A percentile compares a stretch with the other conserved stretches of the same genome.
These are phyloP conservation scores for Globodera rostochiensis DNA, from an alignment of 1,140 invertebrate species.

Conservation along the genomic window DNA sequence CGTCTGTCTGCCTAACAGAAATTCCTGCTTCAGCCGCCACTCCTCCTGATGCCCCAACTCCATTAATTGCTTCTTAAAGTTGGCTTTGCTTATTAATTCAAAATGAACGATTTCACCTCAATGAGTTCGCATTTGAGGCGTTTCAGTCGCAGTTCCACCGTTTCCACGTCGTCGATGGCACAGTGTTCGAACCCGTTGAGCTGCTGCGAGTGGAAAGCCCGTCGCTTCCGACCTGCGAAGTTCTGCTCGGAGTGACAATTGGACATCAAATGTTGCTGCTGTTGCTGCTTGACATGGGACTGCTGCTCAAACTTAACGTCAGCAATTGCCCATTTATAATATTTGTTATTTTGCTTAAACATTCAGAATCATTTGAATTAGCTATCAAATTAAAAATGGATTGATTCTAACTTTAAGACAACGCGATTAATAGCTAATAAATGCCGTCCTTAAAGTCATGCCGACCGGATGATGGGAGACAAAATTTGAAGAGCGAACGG, in stretches of 20 bases:
- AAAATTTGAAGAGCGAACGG: neutral
- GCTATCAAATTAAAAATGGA: too few relatives aligned
- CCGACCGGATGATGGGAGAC: neutral
- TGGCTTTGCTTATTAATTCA: neutral
- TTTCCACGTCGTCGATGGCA: neutral
- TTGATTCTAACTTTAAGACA: too few relatives aligned
- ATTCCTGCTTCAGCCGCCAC: conserved; percentile 11
- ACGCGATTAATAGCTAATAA: too few relatives aligned
- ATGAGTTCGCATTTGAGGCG: conserved; percentile 12
- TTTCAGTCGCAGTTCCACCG: conserved; percentile 4
- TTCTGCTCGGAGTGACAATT: neutral
- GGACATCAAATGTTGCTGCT: neutral
- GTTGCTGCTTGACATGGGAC: neutral
- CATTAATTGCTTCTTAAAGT: conserved; percentile 1
- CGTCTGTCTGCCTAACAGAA: conserved; percentile 6
- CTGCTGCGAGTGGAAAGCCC: neutral
- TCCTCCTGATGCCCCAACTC: conserved; percentile 1
- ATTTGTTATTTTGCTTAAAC: too few relatives aligned
- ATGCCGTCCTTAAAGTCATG: neutral
- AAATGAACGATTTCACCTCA: neutral
- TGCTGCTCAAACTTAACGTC: neutral
- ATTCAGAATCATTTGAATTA: too few relatives aligned
- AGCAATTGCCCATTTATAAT: too few relatives aligned
- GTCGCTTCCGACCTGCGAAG: neutral
- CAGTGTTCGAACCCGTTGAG: neutral